These are phyloP conservation scores for Donacobius atricapilla DNA, from an alignment of 2,113 vertebrate genomes.

Conservation along the genomic window DNA sequence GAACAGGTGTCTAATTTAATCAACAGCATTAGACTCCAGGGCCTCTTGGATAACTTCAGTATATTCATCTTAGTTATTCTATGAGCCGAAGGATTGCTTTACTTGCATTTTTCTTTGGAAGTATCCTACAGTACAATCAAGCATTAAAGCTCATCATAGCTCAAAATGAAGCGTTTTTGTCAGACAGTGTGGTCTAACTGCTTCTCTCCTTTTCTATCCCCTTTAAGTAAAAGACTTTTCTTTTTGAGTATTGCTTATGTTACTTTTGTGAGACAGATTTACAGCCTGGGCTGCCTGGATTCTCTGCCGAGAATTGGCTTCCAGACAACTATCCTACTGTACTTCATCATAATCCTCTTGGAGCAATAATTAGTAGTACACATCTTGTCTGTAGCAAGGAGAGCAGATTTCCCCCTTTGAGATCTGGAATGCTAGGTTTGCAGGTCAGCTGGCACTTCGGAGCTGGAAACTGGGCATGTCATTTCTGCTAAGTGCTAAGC, in stretches of 20 bases:
- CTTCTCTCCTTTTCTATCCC: not conserved
- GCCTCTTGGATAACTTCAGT: not conserved
- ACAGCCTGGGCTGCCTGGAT: not conserved
- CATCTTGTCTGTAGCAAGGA: constrained; percentile 49
- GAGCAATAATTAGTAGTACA: constrained; percentile 35
- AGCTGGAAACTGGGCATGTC: constrained; percentile 54
- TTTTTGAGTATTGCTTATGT: not conserved
- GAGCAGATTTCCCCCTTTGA: constrained; percentile 57
- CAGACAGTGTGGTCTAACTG: not conserved
- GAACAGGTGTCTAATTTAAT: constrained; percentile 46
- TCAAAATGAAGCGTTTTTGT: not conserved
- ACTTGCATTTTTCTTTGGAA: not conserved
- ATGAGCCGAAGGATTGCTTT: not conserved
- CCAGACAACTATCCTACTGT: constrained; percentile 7
- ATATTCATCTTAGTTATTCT: not conserved
- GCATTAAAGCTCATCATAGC: not conserved
- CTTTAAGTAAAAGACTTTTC: not conserved
- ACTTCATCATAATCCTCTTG: constrained; percentile 17
- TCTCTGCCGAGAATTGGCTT: not conserved
- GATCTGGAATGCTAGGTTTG: constrained; percentile 48
- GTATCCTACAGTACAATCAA: not conserved
- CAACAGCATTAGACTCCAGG: constrained; percentile 4
- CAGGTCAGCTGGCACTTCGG: constrained; percentile 62
- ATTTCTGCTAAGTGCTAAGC: constrained; percentile 60
- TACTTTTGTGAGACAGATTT: not conserved